Evolutionary conservation across 2,888 invertebrate genomes (phyloP).

Genomic region (Diabrotica balteata): DNA sequence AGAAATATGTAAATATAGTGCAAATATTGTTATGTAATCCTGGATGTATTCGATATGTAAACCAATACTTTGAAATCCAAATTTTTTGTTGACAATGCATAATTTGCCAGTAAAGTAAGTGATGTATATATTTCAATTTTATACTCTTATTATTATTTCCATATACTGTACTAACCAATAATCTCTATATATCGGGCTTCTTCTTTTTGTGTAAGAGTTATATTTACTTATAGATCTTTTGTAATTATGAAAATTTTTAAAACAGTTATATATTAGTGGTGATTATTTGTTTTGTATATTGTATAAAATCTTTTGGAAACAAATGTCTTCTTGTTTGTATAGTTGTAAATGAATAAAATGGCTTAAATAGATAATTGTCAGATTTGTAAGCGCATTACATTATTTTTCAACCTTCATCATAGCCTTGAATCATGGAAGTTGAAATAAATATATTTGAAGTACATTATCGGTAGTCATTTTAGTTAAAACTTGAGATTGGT

Average conservation of each 20-base stretch:
- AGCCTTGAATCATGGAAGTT: too few species aligned
- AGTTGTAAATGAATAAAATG: neutral
- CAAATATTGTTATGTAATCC: too few species aligned
- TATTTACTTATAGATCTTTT: conserved; percentile 8
- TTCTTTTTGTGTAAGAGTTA: too few species aligned
- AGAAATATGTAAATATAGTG: too few species aligned
- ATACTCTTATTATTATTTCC: conserved; percentile 6
- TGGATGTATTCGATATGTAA: too few species aligned
- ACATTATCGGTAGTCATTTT: too few species aligned
- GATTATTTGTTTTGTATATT: conserved; percentile 1
- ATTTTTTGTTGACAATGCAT: neutral
- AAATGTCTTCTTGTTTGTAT: conserved; percentile 1
- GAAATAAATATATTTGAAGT: too few species aligned
- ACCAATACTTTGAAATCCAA: neutral
- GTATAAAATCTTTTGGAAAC: conserved; percentile 1
- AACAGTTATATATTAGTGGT: neutral
- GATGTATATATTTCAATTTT: conserved; percentile 5
- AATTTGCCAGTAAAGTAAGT: neutral
- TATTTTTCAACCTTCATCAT: too few species aligned
- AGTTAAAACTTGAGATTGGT: too few species aligned
- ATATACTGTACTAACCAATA: neutral
- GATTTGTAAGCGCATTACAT: too few species aligned
- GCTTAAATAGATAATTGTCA: too few species aligned
- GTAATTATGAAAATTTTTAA: neutral
- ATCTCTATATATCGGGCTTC: conserved; percentile 1